phyloP scores from a whole-genome alignment of 2,888 invertebrate genomes.

The Agrochola circellaris region DNA sequence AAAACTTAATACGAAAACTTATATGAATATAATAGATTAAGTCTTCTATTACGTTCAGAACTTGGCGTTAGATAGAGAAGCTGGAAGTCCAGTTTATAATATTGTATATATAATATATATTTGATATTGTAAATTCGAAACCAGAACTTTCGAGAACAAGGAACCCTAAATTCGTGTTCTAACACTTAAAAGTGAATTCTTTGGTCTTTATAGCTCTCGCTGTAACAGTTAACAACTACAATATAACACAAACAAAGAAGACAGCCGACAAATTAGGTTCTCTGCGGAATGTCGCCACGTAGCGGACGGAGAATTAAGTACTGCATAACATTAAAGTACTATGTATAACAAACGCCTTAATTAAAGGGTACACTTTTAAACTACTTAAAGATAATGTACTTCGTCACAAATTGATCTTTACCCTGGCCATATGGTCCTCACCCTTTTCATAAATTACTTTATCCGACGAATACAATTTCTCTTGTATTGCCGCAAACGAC shows the following conservation, averaged over 20 bases:
- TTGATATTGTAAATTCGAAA: slow-evolving; percentile 39
- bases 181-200: slow-evolving; percentile 60
- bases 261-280: slow-evolving; percentile 54
- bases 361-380: slow-evolving; percentile 52
- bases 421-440: slow-evolving; percentile 80
- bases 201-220: slow-evolving; percentile 62
- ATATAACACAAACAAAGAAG: slow-evolving; percentile 53
- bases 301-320: slow-evolving; percentile 69
- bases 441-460: slow-evolving; percentile 82
- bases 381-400: slow-evolving; percentile 52
- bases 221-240: slow-evolving; percentile 54
- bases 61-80: slow-evolving; percentile 11
- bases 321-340: slow-evolving; percentile 58
- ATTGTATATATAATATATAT: slow-evolving; percentile 1
- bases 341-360: slow-evolving; percentile 47
- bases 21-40: slow-evolving; percentile 25
- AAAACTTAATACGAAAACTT: slow-evolving; percentile 49
- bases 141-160: slow-evolving; percentile 35
- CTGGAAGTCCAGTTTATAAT: slow-evolving; percentile 13
- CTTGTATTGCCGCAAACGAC: slow-evolving; percentile 91
- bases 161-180: slow-evolving; percentile 28
- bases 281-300: slow-evolving; percentile 64
- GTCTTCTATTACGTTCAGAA: slow-evolving; percentile 38
- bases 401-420: slow-evolving; percentile 79
- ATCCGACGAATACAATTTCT: slow-evolving; percentile 82